Evolutionary conservation across 2,888 invertebrate genomes (phyloP).

Genomic region (Thymelicus lineola): DNA sequence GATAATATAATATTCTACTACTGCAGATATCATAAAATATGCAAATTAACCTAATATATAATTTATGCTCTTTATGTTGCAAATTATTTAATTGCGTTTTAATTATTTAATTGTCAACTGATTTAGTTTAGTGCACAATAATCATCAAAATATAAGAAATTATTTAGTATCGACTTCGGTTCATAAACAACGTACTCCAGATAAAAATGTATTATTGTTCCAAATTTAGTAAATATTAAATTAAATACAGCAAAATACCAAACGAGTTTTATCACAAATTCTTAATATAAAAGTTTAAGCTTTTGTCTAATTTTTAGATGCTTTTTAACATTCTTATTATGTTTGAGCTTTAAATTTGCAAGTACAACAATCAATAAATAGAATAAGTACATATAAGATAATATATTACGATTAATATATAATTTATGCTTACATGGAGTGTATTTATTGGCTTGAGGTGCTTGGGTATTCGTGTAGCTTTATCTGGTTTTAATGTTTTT

Average conservation of each 20-base stretch:
- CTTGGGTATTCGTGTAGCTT: constrained; percentile 72
- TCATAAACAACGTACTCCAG: too few species aligned
- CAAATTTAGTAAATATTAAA: too few species aligned
- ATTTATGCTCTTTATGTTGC: neutral
- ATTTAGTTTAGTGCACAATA: neutral
- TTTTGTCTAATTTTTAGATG: constrained; percentile 27
- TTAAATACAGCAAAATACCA: too few species aligned
- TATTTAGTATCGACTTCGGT: too few species aligned
- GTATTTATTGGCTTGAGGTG: constrained; percentile 78
- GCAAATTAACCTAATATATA: neutral
- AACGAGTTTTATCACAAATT: neutral
- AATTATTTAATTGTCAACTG: neutral
- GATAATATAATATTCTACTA: constrained; percentile 10
- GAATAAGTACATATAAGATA: constrained; percentile 48
- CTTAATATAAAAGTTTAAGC: neutral
- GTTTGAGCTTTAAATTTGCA: constrained; percentile 79
- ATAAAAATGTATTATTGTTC: too few species aligned
- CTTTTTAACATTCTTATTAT: constrained; percentile 55
- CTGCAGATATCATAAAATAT: constrained; percentile 5
- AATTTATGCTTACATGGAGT: constrained; percentile 66
- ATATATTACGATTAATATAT: constrained; percentile 65
- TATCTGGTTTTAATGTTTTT: constrained; percentile 58
- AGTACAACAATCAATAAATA: constrained; percentile 77
- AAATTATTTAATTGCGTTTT: neutral
- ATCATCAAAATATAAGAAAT: too few species aligned